Percentiles rank a stretch among this genome's conserved stretches.
phyloP scores from a whole-genome alignment of 2,888 invertebrate genomes.

The Ochropleura leucogaster region DNA sequence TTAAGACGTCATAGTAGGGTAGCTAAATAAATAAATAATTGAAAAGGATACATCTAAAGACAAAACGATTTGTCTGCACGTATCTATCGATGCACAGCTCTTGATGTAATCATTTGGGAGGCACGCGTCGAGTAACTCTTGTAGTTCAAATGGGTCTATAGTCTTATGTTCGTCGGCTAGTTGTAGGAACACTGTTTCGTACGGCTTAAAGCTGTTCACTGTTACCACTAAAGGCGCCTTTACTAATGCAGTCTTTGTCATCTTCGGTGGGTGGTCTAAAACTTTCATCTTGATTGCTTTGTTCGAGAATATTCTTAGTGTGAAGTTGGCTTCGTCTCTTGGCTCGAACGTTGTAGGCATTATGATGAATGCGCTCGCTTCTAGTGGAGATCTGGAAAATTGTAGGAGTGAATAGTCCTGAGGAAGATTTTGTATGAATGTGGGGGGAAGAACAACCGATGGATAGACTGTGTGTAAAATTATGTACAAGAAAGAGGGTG shows the following conservation, averaged over 20 bases:
- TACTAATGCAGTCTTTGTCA: slow-evolving; percentile 94
- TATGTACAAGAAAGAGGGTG: background rate
- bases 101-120: slow-evolving; percentile 98
- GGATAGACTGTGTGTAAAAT: background rate
- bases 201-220: slow-evolving; percentile 94
- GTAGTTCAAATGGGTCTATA: slow-evolving; percentile 97
- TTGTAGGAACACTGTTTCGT: slow-evolving; percentile 97
- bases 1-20: too few species aligned
- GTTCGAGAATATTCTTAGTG: slow-evolving; percentile 94
- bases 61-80: slow-evolving; percentile 97
- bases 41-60: slow-evolving; percentile 96
- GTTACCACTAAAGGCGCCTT: slow-evolving; percentile 93
- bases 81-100: slow-evolving; percentile 97
- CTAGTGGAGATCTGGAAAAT: slow-evolving; percentile 93
- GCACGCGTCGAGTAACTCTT: slow-evolving; percentile 97
- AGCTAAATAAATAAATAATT: slow-evolving; percentile 10
- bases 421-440: background rate
- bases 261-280: slow-evolving; percentile 92
- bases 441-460: background rate
- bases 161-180: slow-evolving; percentile 97
- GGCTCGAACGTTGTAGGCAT: slow-evolving; percentile 98
- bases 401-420: background rate
- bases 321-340: slow-evolving; percentile 96
- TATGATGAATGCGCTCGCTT: slow-evolving; percentile 95
- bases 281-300: slow-evolving; percentile 94